Percentiles rank a stretch among this genome's conserved stretches.
phyloP scores from a whole-genome alignment of 2,113 vertebrate species.

The Hemibagrus wyckioides region DNA sequence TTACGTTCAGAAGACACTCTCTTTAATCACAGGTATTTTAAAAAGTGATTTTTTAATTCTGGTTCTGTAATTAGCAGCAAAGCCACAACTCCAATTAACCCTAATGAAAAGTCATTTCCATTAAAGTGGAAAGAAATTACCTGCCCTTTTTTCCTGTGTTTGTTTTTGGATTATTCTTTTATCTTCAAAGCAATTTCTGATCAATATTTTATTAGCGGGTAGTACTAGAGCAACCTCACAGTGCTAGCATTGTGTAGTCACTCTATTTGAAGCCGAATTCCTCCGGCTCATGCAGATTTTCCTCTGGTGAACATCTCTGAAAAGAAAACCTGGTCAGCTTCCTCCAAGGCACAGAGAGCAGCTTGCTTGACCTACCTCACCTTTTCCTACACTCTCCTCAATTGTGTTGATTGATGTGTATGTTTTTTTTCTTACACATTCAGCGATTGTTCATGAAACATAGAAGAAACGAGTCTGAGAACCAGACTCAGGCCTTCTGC shows the following conservation, averaged over 20 bases:
- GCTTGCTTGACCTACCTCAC: not conserved
- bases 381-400: not conserved
- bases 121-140: slow-evolving; percentile 42
- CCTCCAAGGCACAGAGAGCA: slow-evolving; percentile 74
- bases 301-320: slow-evolving; percentile 84
- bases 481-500: not conserved
- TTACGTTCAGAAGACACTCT: slow-evolving; percentile 44
- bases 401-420: not conserved
- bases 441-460: not conserved
- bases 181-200: slow-evolving; percentile 37
- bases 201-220: slow-evolving; percentile 34
- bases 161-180: slow-evolving; percentile 47
- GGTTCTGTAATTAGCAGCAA: slow-evolving; percentile 43
- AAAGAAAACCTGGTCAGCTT: slow-evolving; percentile 85
- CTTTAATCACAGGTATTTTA: slow-evolving; percentile 46
- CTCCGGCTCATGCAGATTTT: slow-evolving; percentile 71
- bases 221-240: not conserved
- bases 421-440: not conserved
- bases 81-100: slow-evolving; percentile 45
- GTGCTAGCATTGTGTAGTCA: no score
- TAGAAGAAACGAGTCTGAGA: not conserved
- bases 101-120: slow-evolving; percentile 47
- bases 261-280: slow-evolving; percentile 15
- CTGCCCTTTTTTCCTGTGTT: slow-evolving; percentile 28
- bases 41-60: slow-evolving; percentile 45